Conservation (phyloP, 2,797 vertebrate genomes). For the Anguilla anguilla region DNA sequence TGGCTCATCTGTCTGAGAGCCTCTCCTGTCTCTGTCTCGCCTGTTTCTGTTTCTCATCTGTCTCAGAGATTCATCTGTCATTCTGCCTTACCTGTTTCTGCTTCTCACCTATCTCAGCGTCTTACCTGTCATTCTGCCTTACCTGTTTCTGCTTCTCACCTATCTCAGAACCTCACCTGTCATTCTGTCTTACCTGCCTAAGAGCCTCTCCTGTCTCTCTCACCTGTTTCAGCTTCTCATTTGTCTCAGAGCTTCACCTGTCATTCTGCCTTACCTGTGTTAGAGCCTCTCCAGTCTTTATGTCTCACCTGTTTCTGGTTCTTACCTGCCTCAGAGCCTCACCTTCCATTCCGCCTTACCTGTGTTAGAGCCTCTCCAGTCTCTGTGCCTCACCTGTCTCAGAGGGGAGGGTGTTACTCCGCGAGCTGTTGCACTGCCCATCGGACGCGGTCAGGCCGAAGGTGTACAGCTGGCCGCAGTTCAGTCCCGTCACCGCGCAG, state of each 20-base stretch:
- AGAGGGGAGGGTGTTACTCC: slow-evolving; percentile 18
- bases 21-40: background rate
- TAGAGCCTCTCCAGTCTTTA: background rate
- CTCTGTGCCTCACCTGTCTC: slow-evolving; percentile 35
- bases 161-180: background rate
- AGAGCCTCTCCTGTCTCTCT: background rate
- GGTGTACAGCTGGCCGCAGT: slow-evolving; percentile 43
- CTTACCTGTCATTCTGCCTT: background rate
- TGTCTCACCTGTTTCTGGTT: background rate
- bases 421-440: slow-evolving; percentile 38
- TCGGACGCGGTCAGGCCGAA: slow-evolving; percentile 39
- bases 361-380: background rate
- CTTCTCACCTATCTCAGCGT: too few relatives aligned
- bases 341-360: background rate
- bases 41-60: background rate
- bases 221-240: background rate
- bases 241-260: background rate
- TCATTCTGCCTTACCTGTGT: background rate
- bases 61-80: background rate
- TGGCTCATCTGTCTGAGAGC: background rate
- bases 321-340: background rate
- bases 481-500: slow-evolving; percentile 39
- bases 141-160: background rate
- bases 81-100: background rate
- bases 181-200: background rate